Conservation (phyloP, 1,140 invertebrate species). For the Camponotus vicinus region DNA sequence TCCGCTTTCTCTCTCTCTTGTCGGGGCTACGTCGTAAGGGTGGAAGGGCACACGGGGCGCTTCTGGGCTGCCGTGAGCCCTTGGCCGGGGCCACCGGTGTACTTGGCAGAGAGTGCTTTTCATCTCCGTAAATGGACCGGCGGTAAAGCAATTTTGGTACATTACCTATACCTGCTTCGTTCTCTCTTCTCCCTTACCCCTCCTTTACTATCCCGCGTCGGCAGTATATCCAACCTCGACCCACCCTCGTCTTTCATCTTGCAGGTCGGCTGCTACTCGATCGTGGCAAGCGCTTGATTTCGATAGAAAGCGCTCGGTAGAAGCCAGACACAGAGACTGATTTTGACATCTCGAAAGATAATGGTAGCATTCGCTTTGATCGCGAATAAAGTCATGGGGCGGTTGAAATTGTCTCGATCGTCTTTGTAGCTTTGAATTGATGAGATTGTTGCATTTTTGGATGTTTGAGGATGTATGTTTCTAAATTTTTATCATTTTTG, state of each 20-base stretch:
- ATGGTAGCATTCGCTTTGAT: slow-evolving; percentile 58
- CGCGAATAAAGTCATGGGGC: slow-evolving; percentile 11
- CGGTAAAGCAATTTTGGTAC: slow-evolving; percentile 85
- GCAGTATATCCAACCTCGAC: slow-evolving; percentile 5
- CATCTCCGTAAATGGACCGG: slow-evolving; percentile 85
- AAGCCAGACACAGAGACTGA: slow-evolving; percentile 48
- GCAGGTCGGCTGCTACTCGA: slow-evolving; percentile 67
- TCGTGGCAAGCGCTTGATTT: slow-evolving; percentile 75
- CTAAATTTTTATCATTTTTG: neutral
- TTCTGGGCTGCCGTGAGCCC: slow-evolving; percentile 77
- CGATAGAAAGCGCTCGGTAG: slow-evolving; percentile 68
- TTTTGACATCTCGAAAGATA: slow-evolving; percentile 54
- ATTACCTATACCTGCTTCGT: slow-evolving; percentile 83
- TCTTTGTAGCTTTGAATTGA: slow-evolving; percentile 23
- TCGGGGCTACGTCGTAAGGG: slow-evolving; percentile 66
- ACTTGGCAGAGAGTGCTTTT: slow-evolving; percentile 86
- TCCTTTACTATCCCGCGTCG: slow-evolving; percentile 48
- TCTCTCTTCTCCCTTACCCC: slow-evolving; percentile 25
- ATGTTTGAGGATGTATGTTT: neutral
- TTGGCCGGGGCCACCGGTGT: slow-evolving; percentile 80
- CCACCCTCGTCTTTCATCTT: slow-evolving; percentile 73
- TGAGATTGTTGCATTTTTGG: neutral
- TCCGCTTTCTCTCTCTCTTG: slow-evolving; percentile 49
- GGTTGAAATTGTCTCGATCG: slow-evolving; percentile 17
- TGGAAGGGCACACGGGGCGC: slow-evolving; percentile 74